phyloP scores from a whole-genome alignment of 2,888 invertebrate species.

The Nezara viridula region DNA sequence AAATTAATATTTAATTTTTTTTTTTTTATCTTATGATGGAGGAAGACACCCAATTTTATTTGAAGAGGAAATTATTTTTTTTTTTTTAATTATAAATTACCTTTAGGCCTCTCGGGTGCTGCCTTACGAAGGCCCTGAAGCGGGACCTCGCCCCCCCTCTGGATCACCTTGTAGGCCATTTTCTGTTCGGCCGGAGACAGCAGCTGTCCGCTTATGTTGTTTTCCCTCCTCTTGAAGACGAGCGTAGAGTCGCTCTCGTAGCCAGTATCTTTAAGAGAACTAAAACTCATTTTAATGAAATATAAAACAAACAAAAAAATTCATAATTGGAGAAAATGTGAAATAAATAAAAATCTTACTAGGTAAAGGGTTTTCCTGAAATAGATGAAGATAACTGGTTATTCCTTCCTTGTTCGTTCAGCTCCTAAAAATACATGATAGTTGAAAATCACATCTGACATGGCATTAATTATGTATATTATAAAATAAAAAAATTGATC shows the following conservation, averaged over 20 bases:
- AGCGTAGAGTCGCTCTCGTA: slow-evolving; percentile 93
- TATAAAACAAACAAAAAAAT: background rate
- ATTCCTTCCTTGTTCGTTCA: slow-evolving; percentile 78
- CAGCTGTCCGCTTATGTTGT: slow-evolving; percentile 70
- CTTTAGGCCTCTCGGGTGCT: slow-evolving; percentile 87
- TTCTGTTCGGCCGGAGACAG: slow-evolving; percentile 87
- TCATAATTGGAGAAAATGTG: background rate
- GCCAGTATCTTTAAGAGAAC: slow-evolving; percentile 89
- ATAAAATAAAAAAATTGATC: too few species aligned
- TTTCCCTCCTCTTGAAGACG: slow-evolving; percentile 84
- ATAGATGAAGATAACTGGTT: slow-evolving; percentile 70
- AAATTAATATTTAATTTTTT: background rate
- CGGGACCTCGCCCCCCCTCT: slow-evolving; percentile 95
- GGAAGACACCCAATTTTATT: background rate
- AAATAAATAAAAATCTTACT: slow-evolving; percentile 73
- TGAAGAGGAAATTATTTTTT: background rate
- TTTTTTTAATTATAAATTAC: slow-evolving; percentile 70
- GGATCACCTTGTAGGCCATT: slow-evolving; percentile 88
- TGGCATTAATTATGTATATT: too few species aligned
- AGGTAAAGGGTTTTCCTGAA: slow-evolving; percentile 80
- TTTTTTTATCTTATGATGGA: background rate
- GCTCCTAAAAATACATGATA: slow-evolving; percentile 73
- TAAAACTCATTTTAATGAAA: slow-evolving; percentile 67
- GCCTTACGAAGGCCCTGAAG: slow-evolving; percentile 91
- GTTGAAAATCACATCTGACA: too few species aligned